Base-by-base conservation (phyloP, 1,140 invertebrate species). In the Melipona quadrifasciata region DNA sequence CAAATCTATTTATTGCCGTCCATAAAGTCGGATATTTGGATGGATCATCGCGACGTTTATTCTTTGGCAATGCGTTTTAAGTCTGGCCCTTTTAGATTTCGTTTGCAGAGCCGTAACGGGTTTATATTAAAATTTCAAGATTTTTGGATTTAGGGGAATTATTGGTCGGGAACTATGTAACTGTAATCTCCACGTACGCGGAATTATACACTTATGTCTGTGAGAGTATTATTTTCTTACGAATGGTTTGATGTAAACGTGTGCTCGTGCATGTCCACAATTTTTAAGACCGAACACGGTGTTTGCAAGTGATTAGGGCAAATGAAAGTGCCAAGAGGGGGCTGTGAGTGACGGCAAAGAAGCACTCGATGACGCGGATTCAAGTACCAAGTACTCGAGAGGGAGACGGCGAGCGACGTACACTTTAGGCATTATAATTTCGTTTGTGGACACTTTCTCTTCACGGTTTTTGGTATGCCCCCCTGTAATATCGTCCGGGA, bases 361-460 rank as follows among this genome's bases (percentile, higher is more conserved):
- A 80, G 85, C 80, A 86, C 86, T 89, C 85, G 86, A 90, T 82
- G 88, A 87, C 89, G 86, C 76, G 70, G 76, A 83, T 90, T 90
- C 76, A 72, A 90, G 82, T 85, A 82, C 88, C 86, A 70, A 74
- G 76, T 83, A 80, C 89, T 89, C 47, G 81, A 84, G 64, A 57
- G 73, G 64, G 67, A 58, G 67, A 77, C 72, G 79, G 27, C 76
- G 87, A 82, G 76, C 80, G 87, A 82, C 89, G 67, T 84, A 84
- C 57, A 82, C 85, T 77, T 80, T 82, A 76, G 58, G 58, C 70
- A 86, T 87, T 87, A 81, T 76, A 77, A 86, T 88, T 87, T 73
- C 88, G 83, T 78, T 76, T 90, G 86, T 90, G 81, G 80, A 90
- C 89, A 90, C 89, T 90, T 88, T 90, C 89, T 88, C 89, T 82